Base-by-base conservation (phyloP, 2,113 vertebrate genomes). In the Plestiodon gilberti region DNA sequence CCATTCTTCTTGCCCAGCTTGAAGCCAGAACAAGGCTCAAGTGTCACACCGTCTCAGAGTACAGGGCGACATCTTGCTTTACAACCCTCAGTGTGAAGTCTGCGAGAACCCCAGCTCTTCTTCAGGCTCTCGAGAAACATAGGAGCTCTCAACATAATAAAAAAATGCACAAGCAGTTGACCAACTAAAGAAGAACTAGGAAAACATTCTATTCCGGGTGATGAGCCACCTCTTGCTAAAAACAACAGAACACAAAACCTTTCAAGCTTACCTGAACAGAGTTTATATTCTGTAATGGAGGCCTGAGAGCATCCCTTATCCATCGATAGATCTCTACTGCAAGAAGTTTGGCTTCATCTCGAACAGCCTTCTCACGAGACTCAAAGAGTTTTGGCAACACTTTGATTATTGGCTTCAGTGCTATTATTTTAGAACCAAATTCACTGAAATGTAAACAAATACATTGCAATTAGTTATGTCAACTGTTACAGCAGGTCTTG, bases 351-450 rank as follows among this genome's bases (percentile, higher is more conserved):
- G 98, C 98, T 95, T 99, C 99, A 59, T 99, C 99, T 93, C 99
- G 96, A 95, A 99, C 97, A 0, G 98, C 98, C 93, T 99, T 99
- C 91, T 99, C 99, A 95, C 99, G 97, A 94, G 99, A 99, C 93
- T 99, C 99, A 96, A 99, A 99, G 79, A 98, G 97, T 95, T 99
- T 99, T 96, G 98, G 96, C 96, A 99, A 96, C 73, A 98, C 94
- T 97, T 99, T 99, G 89, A 99, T 99, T 67, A 99, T 97, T 90
- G 99, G 98, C 96, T 99, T 99, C 92, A 99, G 93, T 1, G 97
- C 97, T 85, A 98, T 96, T n/a, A 99, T 99, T 96, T 99, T 99
- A 11, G 99, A 99, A 93, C 99, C 99, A 96, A 98, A 99, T 96
- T 99, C 99, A 96, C 99, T 99, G 81, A 2, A 93, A 93, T 88